Evolutionary conservation across 64 coral and sea anemone species (phyloP).

Genomic region (Anthopleura sola): DNA sequence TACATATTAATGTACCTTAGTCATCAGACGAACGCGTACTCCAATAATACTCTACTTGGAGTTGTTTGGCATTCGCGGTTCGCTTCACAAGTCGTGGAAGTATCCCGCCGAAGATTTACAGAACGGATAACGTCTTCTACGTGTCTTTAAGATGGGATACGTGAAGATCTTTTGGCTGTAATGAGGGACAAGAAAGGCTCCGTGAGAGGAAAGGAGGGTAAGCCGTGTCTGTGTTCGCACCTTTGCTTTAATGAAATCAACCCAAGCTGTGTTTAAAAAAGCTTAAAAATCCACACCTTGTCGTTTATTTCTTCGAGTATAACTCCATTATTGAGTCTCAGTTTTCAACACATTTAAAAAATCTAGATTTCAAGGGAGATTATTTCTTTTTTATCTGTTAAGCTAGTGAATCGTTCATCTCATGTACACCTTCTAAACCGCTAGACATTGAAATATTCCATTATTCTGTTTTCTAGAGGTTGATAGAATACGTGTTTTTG

Average conservation of each 20-base stretch:
- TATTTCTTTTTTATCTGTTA: not conserved
- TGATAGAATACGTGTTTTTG: conserved; percentile 55
- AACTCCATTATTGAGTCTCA: not conserved
- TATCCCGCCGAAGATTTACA: not conserved
- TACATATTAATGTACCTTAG: not conserved
- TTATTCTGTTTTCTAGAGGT: conserved; percentile 27
- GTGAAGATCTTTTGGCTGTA: not conserved
- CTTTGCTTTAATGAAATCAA: not conserved
- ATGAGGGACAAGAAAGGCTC: conserved; percentile 25
- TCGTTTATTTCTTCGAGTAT: not conserved
- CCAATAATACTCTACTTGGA: not conserved
- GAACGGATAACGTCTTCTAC: not conserved
- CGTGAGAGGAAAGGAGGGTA: conserved; percentile 18
- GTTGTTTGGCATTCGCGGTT: conserved; percentile 12
- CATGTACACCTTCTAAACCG: not conserved
- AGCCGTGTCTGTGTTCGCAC: not conserved
- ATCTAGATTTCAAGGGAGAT: conserved; percentile 10
- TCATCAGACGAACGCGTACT: not conserved
- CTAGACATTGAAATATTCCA: not conserved
- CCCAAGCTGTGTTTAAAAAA: not conserved
- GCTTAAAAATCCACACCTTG: not conserved
- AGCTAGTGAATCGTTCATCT: not conserved
- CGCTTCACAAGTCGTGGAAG: not conserved
- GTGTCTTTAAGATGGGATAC: not conserved
- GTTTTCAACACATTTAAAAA: not conserved